Evolutionary conservation across 2,888 invertebrate genomes (phyloP).

Genomic region (Ariolimax columbianus): DNA sequence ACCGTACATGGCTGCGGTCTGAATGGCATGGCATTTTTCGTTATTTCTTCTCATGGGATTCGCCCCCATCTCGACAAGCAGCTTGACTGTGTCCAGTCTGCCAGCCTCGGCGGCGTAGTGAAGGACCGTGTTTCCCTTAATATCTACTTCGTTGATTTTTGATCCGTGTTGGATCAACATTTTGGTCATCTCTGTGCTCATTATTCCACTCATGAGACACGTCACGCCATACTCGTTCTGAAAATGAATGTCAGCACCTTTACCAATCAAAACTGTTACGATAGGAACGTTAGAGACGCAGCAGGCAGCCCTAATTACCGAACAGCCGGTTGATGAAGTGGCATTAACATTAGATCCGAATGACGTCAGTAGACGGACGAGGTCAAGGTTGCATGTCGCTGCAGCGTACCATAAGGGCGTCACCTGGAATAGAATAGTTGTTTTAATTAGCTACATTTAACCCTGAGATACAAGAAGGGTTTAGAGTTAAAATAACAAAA

Average conservation of each 20-base stretch:
- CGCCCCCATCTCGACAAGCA: slow-evolving; percentile 66
- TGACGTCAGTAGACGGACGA: slow-evolving; percentile 24
- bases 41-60: slow-evolving; percentile 60
- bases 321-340: slow-evolving; percentile 30
- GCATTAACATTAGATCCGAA: slow-evolving; percentile 40
- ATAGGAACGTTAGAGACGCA: slow-evolving; percentile 10
- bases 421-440: slow-evolving; percentile 28
- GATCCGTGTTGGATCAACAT: slow-evolving; percentile 58
- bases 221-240: slow-evolving; percentile 21
- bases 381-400: slow-evolving; percentile 4
- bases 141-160: slow-evolving; percentile 65
- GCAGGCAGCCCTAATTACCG: slow-evolving; percentile 36
- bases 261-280: slow-evolving; percentile 10
- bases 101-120: slow-evolving; percentile 72
- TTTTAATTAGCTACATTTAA: too few relatives aligned
- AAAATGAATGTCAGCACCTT: slow-evolving; percentile 28
- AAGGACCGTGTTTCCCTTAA: slow-evolving; percentile 65
- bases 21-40: slow-evolving; percentile 52
- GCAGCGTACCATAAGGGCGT: slow-evolving; percentile 49
- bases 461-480: too few relatives aligned
- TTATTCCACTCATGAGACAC: slow-evolving; percentile 40
- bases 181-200: neutral
- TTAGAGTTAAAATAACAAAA: too few relatives aligned
- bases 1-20: slow-evolving; percentile 54
- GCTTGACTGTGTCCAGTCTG: slow-evolving; percentile 63